Evolutionary conservation across 2,888 invertebrate genomes (phyloP).

Genomic region (Scaptomyza tumidula): DNA sequence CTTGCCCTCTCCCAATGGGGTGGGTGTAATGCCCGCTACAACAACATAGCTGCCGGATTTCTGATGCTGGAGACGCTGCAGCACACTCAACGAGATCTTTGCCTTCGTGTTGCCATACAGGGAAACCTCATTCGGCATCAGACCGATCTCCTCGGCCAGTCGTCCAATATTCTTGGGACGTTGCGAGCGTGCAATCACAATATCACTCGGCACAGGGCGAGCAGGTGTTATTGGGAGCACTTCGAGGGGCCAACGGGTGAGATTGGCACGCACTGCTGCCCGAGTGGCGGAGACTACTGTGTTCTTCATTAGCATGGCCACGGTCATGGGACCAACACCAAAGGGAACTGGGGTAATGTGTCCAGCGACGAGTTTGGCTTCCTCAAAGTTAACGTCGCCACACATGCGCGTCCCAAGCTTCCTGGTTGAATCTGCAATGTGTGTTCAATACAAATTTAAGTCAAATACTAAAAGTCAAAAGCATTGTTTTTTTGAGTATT

Average conservation of each 20-base stretch:
- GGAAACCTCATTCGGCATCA: constrained; percentile 92
- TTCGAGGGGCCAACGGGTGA: constrained; percentile 89
- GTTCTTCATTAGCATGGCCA: constrained; percentile 98
- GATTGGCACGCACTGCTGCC: constrained; percentile 86
- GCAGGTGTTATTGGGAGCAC: constrained; percentile 88
- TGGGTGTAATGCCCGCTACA: constrained; percentile 98
- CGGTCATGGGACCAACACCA: constrained; percentile 99
- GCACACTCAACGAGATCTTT: constrained; percentile 93
- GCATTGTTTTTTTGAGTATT: background rate
- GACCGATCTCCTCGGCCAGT: constrained; percentile 93
- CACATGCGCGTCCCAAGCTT: constrained; percentile 92
- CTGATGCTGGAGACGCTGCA: constrained; percentile 89
- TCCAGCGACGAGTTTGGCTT: constrained; percentile 92
- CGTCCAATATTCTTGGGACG: constrained; percentile 92
- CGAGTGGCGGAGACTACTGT: constrained; percentile 93
- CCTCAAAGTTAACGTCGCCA: constrained; percentile 97
- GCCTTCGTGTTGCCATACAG: constrained; percentile 97
- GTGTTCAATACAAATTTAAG: constrained; percentile 6
- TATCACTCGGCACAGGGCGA: constrained; percentile 95
- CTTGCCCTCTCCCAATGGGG: constrained; percentile 99
- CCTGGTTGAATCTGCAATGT: constrained; percentile 88
- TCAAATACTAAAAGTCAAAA: constrained; percentile 9
- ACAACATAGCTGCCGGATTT: constrained; percentile 96
- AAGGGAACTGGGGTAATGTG: constrained; percentile 97
- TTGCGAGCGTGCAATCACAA: constrained; percentile 94